phyloP scores from a whole-genome alignment of 2,113 vertebrate genomes.

The Anguilla japonica region DNA sequence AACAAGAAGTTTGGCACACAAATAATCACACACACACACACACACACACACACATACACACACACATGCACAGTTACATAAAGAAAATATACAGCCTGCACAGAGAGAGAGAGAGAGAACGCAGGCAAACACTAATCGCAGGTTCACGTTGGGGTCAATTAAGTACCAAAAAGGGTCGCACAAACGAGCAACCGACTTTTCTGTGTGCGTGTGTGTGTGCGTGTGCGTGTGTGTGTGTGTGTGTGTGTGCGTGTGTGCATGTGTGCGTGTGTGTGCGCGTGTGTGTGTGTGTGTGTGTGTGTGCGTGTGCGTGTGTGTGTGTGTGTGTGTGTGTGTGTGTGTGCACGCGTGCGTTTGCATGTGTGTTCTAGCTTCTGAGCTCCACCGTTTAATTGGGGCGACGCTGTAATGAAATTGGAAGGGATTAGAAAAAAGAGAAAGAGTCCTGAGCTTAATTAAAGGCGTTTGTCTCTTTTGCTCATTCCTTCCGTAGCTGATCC shows the following conservation, averaged over 20 bases:
- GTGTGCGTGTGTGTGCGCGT: background rate
- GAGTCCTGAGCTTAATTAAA: constrained; percentile 24
- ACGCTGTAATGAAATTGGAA: constrained; percentile 12
- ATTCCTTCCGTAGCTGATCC: background rate
- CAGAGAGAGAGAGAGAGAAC: background rate
- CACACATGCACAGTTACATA: no score
- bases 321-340: background rate
- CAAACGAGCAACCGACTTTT: background rate
- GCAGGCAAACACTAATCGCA: background rate
- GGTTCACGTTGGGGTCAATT: constrained; percentile 11
- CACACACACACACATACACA: no score
- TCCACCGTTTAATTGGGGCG: constrained; percentile 15
- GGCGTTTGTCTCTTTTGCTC: constrained; percentile 7
- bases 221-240: background rate
- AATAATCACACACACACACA: no score
- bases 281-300: background rate
- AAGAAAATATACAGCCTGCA: no score
- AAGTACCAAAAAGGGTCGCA: background rate
- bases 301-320: background rate
- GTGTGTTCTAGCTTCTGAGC: background rate
- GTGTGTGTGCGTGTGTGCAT: no score
- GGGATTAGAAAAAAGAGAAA: constrained; percentile 15
- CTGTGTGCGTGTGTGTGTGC: background rate
- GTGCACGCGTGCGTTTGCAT: no score
- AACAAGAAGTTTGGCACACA: no score